Evolutionary conservation across 2,888 invertebrate species (phyloP), one percentile per base, ranked within the genome.

Genomic region (Platycnemis pennipes): DNA sequence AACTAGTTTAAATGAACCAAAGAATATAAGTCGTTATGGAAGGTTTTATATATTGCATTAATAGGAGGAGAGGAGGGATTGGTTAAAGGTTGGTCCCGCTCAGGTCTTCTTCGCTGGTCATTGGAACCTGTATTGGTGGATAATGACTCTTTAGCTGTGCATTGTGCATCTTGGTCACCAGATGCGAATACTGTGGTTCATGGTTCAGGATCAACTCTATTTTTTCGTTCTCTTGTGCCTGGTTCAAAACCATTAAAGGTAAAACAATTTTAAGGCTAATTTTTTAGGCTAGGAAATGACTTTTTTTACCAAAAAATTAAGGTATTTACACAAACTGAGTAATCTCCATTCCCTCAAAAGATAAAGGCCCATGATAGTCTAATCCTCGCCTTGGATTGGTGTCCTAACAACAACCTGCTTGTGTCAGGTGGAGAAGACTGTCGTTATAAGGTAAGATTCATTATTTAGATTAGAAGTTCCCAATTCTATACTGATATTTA

Each of bases 51-150:
- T 94, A 91, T 86, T 94, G 94, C 86, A 94, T 56, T 94, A 94
- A 37, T 96, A 98, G 99, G 98, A 95, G 99, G 99, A 0, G 99
- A 99, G 97, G 99, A 99, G 97, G 99, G 99, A 2, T 97, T 98
- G 94, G 98, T 99, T 2, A 99, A 99, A 97, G 98, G 99, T 94
- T 99, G 99, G 99, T 99, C 99, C 0, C 97, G 99, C 88, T 99
- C 98, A 96, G 99, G 99, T 26, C 98, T 99, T 97, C 97, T 99
- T 26, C 97, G 99, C 2, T 99, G 99, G 0, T 98, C 98, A 0
- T 98, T 99, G 1, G 98, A 99, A 88, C 98, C 88, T 22, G 16
- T 89, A 0, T 2, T 77, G 26, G 44, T 53, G 22, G 91, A 91
- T 13, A 91, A 98, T 95, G 98, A 98, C 94, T 98, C 98, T 95